Conservation (phyloP, 92 coral and sea anemone species). For the Parazoanthus atlanticus region DNA sequence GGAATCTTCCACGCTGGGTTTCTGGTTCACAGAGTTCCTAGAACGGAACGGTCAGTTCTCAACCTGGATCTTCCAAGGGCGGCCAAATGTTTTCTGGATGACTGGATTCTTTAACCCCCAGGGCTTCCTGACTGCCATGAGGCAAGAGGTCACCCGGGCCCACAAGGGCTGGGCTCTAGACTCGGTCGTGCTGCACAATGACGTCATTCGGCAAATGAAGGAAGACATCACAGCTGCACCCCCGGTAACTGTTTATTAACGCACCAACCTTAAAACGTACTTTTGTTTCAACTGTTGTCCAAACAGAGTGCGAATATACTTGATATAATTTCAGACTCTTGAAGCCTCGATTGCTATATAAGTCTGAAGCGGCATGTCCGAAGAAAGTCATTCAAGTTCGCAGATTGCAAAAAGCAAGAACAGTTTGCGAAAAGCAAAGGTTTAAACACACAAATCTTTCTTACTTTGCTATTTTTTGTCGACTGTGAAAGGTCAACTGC, state of each 20-base stretch:
- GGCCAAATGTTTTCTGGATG: constrained; percentile 92
- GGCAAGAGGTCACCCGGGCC: constrained; percentile 90
- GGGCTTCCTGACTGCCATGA: constrained; percentile 90
- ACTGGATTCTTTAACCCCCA: constrained; percentile 93
- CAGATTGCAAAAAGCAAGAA: too few species aligned
- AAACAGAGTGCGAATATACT: background rate
- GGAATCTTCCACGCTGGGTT: constrained; percentile 92
- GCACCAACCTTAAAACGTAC: background rate
- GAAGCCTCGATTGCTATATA: too few species aligned
- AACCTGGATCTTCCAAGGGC: constrained; percentile 82
- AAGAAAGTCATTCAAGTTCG: too few species aligned
- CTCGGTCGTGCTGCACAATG: constrained; percentile 89
- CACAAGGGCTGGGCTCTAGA: constrained; percentile 96
- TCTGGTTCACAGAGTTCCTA: constrained; percentile 88
- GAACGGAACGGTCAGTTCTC: constrained; percentile 87
- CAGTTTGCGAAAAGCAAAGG: too few species aligned
- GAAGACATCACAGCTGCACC: constrained; percentile 88
- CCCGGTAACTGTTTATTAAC: constrained; percentile 40
- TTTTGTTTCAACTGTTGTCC: background rate
- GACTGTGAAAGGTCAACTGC: too few species aligned
- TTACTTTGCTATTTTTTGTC: too few species aligned
- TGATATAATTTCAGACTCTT: background rate
- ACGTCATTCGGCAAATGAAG: constrained; percentile 87
- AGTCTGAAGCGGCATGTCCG: too few species aligned
- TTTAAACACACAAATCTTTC: too few species aligned